Evolutionary conservation across 2,797 vertebrate genomes (phyloP), one percentile per base, ranked within the genome.

Genomic region (Spondyliosoma cantharus): DNA sequence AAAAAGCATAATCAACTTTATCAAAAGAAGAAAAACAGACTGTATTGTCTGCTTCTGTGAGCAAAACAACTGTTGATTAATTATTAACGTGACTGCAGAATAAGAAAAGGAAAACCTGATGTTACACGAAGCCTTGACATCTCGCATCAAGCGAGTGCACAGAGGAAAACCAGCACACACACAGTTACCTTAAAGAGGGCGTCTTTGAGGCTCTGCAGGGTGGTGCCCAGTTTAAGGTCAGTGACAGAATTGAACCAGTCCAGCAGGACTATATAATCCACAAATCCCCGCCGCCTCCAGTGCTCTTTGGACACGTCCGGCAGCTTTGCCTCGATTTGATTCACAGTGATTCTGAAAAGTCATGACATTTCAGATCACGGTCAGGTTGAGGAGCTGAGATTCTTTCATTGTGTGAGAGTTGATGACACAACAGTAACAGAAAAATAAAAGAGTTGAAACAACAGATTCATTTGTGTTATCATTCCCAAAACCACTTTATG

Each of bases 131-230:
- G 32, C 8, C 32, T 37, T 37, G 32, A 37, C 32, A 37, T 37
- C 32, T n/a, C n/a, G n/a, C n/a, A n/a, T n/a, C n/a, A 63, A 22
- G 17, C 8, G 3, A 12, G 2, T 5, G 17, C 60, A 60, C 19
- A 59, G 19, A 56, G 0, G 5, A 13, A 2, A 16, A 25, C 3
- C 6, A 22, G 56, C 45, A 61, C 20, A 20, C 22, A 52, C 16
- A 53, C 17, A 43, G 81, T 88, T 88, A 98, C 97, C 96, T 99
- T 99, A 90, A 85, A 99, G 81, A 99, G 96, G 0, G 98, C 98
- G 75, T 99, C 98, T 94, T 99, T 99, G 86, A 99, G 96, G 87
- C 97, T 99, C 88, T 95, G 95, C 37, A 99, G 92, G 22, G 96
- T 97, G 81, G 96, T 97, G 78, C 97, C 97, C 67, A 98, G 83